These are phyloP conservation scores for Taurulus bubalis DNA, from an alignment of 2,113 vertebrate species.

Conservation along the genomic window DNA sequence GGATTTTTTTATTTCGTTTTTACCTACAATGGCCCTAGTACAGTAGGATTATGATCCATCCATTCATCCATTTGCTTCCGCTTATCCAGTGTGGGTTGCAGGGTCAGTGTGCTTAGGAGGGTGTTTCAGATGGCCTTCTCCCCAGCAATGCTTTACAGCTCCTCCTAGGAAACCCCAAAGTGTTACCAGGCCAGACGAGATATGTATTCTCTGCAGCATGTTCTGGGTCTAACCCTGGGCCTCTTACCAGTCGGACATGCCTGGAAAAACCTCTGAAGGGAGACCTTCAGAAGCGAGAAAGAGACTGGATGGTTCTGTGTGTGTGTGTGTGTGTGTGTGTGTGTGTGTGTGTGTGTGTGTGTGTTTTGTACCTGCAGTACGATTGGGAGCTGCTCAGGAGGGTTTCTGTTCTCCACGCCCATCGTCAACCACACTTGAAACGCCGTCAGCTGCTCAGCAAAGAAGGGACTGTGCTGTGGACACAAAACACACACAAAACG, in stretches of 20 bases:
- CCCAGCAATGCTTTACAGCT: too few species aligned
- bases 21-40: too few species aligned
- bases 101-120: too few species aligned
- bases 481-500: constrained; percentile 24
- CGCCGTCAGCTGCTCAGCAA: constrained; percentile 95
- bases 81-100: neutral
- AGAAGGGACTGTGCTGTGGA: constrained; percentile 97
- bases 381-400: constrained; percentile 96
- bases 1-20: too few species aligned
- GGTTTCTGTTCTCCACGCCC: constrained; percentile 98
- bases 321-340: neutral
- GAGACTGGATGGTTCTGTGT: neutral
- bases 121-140: too few species aligned
- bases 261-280: neutral
- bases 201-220: neutral
- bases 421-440: constrained; percentile 99
- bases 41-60: too few species aligned
- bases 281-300: neutral
- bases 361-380: constrained; percentile 91
- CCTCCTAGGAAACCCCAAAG: neutral
- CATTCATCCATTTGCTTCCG: neutral
- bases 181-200: neutral
- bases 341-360: constrained; percentile 31
- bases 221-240: too few species aligned
- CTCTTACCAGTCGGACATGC: neutral